Conservation (phyloP, 1,140 invertebrate genomes). For the Zaprionus nigranus region DNA sequence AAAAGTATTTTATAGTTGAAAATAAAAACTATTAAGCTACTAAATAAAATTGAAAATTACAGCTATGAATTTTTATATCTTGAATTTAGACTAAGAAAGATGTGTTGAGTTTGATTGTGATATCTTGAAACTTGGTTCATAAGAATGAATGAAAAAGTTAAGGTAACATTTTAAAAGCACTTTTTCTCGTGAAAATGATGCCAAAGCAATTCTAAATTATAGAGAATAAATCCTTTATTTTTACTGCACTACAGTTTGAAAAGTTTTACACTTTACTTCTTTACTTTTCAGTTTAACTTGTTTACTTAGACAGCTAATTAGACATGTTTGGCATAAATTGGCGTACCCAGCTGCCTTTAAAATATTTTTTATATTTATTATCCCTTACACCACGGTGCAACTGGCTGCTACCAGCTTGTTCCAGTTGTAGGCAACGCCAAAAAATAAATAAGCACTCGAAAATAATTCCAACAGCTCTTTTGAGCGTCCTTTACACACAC, state of each 20-base stretch:
- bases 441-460: constrained; percentile 68
- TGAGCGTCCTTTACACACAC: constrained; percentile 51
- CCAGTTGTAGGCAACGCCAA: constrained; percentile 72
- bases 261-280: too few species aligned
- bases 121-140: too few species aligned
- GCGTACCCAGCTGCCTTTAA: neutral
- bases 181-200: too few species aligned
- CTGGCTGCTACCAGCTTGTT: constrained; percentile 9
- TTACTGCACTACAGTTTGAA: too few species aligned
- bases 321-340: neutral
- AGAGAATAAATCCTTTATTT: too few species aligned
- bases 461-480: constrained; percentile 51
- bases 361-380: neutral
- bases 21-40: neutral
- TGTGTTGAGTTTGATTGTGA: too few species aligned
- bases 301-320: constrained; percentile 6
- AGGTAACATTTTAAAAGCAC: too few species aligned
- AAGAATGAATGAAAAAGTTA: too few species aligned
- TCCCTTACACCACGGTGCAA: constrained; percentile 28
- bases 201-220: too few species aligned
- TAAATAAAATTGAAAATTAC: neutral
- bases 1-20: neutral
- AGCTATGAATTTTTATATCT: too few species aligned
- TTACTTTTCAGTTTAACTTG: neutral
- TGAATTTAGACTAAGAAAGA: too few species aligned